Conservation (phyloP, 2,113 vertebrate genomes). For the Rutilus rutilus region DNA sequence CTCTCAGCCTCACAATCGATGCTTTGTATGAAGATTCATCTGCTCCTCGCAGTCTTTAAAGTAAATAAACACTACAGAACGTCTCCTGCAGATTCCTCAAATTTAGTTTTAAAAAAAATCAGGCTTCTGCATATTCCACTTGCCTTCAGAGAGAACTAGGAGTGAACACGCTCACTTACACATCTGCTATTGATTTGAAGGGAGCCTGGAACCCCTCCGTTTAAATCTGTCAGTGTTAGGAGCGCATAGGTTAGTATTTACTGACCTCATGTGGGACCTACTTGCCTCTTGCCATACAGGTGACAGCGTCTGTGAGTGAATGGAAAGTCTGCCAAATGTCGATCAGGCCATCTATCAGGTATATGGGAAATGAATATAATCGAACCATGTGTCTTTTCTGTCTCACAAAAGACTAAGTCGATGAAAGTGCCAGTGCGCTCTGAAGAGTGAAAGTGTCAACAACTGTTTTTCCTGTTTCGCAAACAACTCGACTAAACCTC, state of each 20-base stretch:
- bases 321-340: conserved; percentile 26
- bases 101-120: conserved; percentile 51
- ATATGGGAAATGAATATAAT: background rate
- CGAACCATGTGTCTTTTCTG: conserved; percentile 20
- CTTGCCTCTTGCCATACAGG: conserved; percentile 33
- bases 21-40: conserved; percentile 36
- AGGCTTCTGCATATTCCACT: conserved; percentile 48
- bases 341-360: background rate
- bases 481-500: background rate
- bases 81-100: conserved; percentile 51
- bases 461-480: conserved; percentile 42
- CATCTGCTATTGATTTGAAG: conserved; percentile 56
- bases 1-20: conserved; percentile 25
- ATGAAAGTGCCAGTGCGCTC: background rate
- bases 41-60: conserved; percentile 13
- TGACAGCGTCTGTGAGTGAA: conserved; percentile 15
- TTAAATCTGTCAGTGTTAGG: conserved; percentile 43
- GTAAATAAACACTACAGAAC: conserved; percentile 39
- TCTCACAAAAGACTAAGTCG: background rate
- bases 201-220: conserved; percentile 40
- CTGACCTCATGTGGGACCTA: conserved; percentile 33
- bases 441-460: conserved; percentile 30
- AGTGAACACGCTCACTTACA: conserved; percentile 49
- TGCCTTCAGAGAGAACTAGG: conserved; percentile 26
- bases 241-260: conserved; percentile 32